A percentile compares a stretch with the other conserved stretches of the same genome.
Conservation (phyloP, 2,888 invertebrate genomes). For the Scrobipalpa atriplicella region DNA sequence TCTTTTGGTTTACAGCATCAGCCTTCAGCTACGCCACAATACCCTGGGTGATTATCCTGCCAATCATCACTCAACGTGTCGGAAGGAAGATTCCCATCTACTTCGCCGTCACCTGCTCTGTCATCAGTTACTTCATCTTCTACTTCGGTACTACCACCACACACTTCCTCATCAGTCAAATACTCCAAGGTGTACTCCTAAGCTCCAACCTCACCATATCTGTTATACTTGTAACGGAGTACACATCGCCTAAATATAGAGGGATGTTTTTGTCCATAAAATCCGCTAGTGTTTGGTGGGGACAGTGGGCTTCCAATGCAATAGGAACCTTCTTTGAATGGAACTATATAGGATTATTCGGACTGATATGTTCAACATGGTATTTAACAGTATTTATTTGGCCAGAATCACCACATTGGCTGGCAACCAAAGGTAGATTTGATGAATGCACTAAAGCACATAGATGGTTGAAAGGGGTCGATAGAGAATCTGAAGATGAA, state of each 20-base stretch:
- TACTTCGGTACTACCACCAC: slow-evolving; percentile 34
- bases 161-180: slow-evolving; percentile 37
- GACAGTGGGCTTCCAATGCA: slow-evolving; percentile 37
- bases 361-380: slow-evolving; percentile 33
- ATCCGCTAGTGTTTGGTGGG: slow-evolving; percentile 37
- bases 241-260: slow-evolving; percentile 38
- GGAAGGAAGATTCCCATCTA: slow-evolving; percentile 37
- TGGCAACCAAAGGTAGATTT: slow-evolving; percentile 38
- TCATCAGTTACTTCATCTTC: slow-evolving; percentile 33
- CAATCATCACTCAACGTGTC: slow-evolving; percentile 32
- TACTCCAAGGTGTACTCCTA: slow-evolving; percentile 32
- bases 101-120: slow-evolving; percentile 26
- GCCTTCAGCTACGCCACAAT: slow-evolving; percentile 34
- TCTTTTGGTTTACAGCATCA: slow-evolving; percentile 36
- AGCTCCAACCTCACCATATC: slow-evolving; percentile 31
- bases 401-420: slow-evolving; percentile 43
- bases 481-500: slow-evolving; percentile 35
- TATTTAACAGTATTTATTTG: slow-evolving; percentile 34
- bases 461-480: slow-evolving; percentile 35
- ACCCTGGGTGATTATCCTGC: slow-evolving; percentile 36
- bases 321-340: slow-evolving; percentile 39
- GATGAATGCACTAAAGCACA: slow-evolving; percentile 39
- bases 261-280: slow-evolving; percentile 38
- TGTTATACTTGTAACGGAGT: slow-evolving; percentile 38
- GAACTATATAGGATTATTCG: slow-evolving; percentile 37